Conservation (phyloP, 1,140 invertebrate genomes). For the Ganaspis sp. region DNA sequence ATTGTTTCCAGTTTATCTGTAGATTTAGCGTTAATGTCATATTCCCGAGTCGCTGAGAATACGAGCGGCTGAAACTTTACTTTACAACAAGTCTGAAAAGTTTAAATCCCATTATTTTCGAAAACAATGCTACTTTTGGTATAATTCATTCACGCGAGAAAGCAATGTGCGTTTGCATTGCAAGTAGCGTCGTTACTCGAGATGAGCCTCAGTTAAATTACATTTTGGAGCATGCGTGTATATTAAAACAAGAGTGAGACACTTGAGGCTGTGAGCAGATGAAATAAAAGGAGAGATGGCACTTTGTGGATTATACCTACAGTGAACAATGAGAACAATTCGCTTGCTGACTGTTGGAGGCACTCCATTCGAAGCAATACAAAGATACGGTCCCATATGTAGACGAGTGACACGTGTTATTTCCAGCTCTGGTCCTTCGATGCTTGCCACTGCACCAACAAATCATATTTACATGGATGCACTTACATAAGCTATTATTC, state of each 20-base stretch:
- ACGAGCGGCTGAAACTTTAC: constrained; percentile 38
- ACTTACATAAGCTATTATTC: background rate
- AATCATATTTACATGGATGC: constrained; percentile 30
- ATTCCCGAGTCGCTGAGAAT: constrained; percentile 21
- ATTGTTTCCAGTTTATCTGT: background rate
- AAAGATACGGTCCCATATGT: constrained; percentile 83
- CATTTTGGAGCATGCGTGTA: constrained; percentile 48
- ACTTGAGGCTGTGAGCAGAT: constrained; percentile 4
- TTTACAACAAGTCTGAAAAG: constrained; percentile 43
- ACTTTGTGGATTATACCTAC: constrained; percentile 77
- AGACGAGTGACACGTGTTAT: constrained; percentile 78
- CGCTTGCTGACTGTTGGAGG: constrained; percentile 88
- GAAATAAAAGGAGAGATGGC: constrained; percentile 14
- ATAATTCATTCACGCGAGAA: constrained; percentile 37
- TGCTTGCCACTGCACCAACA: constrained; percentile 67
- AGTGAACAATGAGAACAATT: constrained; percentile 85
- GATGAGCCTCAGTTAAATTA: constrained; percentile 48
- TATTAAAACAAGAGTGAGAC: background rate
- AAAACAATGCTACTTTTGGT: constrained; percentile 53
- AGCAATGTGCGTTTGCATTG: constrained; percentile 29
- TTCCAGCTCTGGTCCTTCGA: constrained; percentile 76
- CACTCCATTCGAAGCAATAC: constrained; percentile 86
- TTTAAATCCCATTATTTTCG: constrained; percentile 44
- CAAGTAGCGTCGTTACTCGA: background rate
- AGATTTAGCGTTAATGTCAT: constrained; percentile 31